phyloP scores from a whole-genome alignment of 1,140 invertebrate genomes.

The Macrotrachela quadricornifera region DNA sequence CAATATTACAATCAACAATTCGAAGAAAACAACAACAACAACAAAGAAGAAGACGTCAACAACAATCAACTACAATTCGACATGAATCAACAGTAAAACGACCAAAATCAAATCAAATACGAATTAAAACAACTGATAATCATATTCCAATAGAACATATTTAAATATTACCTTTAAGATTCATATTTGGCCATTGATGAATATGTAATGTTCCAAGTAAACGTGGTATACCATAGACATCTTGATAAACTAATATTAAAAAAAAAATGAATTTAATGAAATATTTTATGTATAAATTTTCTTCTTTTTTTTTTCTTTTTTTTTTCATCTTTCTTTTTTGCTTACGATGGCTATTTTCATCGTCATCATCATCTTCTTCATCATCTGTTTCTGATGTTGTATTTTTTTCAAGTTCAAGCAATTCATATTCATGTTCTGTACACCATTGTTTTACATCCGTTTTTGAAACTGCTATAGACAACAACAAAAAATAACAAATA shows the following conservation, averaged over 20 bases:
- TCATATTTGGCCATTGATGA: slow-evolving; percentile 51
- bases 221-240: slow-evolving; percentile 41
- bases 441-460: slow-evolving; percentile 40
- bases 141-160: too few species aligned
- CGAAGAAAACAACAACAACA: too few species aligned
- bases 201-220: slow-evolving; percentile 52
- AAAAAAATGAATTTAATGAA: too few species aligned
- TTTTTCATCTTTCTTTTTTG: neutral
- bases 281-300: too few species aligned
- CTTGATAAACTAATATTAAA: too few species aligned
- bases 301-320: neutral
- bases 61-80: too few species aligned
- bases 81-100: too few species aligned
- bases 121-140: too few species aligned
- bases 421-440: slow-evolving; percentile 43
- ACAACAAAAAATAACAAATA: neutral
- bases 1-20: too few species aligned
- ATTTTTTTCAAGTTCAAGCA: slow-evolving; percentile 41
- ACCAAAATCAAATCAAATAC: too few species aligned
- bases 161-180: slow-evolving; percentile 38
- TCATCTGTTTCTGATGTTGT: slow-evolving; percentile 20
- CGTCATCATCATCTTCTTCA: slow-evolving; percentile 27
- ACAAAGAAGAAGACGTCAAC: too few species aligned
- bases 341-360: slow-evolving; percentile 28
- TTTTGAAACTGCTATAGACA: slow-evolving; percentile 14